phyloP scores from a whole-genome alignment of 2,888 invertebrate genomes.

The Nyleta sp. region DNA sequence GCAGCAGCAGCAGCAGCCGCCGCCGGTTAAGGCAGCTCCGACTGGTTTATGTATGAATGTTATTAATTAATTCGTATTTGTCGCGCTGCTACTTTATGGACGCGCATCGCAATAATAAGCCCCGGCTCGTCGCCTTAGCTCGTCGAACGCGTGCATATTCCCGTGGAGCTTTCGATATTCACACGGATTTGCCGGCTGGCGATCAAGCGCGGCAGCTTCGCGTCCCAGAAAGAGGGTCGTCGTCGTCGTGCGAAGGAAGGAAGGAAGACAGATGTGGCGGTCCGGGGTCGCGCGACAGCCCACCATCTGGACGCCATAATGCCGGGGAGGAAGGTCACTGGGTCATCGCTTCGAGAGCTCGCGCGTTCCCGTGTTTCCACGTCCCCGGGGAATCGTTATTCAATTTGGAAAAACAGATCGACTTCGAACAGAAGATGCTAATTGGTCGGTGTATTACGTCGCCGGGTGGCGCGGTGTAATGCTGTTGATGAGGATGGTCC shows the following conservation, averaged over 20 bases:
- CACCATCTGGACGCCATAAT: conserved; percentile 1
- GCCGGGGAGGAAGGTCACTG: conserved; percentile 19
- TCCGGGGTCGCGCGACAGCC: conserved; percentile 13
- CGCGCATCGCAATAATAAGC: conserved; percentile 69
- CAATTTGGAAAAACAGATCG: conserved; percentile 38
- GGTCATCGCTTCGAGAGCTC: conserved; percentile 26
- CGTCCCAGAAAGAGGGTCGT: conserved; percentile 6
- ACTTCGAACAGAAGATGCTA: conserved; percentile 13
- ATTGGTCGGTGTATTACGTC: too few relatives aligned
- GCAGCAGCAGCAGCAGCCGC: conserved; percentile 75
- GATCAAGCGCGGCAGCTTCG: neutral
- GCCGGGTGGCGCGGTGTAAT: too few relatives aligned
- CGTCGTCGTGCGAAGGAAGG: neutral
- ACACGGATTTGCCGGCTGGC: neutral
- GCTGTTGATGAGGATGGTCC: too few relatives aligned
- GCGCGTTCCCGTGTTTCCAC: conserved; percentile 15
- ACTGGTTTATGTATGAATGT: conserved; percentile 74
- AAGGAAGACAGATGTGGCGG: conserved; percentile 30
- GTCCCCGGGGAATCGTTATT: conserved; percentile 37
- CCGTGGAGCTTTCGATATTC: neutral
- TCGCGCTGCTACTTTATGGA: conserved; percentile 69
- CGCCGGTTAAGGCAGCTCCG: conserved; percentile 71
- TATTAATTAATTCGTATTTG: conserved; percentile 79
- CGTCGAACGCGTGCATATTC: conserved; percentile 10
- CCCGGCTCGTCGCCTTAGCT: conserved; percentile 28